These are phyloP conservation scores for Percopsis transmontana DNA, from an alignment of 2,113 vertebrate genomes.

Conservation along the genomic window DNA sequence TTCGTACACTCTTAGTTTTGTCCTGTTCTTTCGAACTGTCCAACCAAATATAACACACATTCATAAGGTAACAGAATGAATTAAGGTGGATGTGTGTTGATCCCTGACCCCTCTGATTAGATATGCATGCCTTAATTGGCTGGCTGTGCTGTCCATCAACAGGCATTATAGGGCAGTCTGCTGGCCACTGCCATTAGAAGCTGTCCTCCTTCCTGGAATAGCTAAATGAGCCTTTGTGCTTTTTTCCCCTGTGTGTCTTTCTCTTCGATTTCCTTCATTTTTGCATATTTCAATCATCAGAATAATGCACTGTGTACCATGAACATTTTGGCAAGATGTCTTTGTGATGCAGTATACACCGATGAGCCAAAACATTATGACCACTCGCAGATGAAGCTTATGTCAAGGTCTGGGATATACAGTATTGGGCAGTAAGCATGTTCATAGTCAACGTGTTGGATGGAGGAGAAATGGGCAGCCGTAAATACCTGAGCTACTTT, in stretches of 20 bases:
- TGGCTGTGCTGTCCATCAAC: slow-evolving; percentile 68
- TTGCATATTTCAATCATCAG: slow-evolving; percentile 10
- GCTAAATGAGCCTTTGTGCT: slow-evolving; percentile 33
- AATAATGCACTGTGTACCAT: too few relatives aligned
- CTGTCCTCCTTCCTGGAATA: slow-evolving; percentile 58
- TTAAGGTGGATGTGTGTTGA: slow-evolving; percentile 47
- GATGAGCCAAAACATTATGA: too few relatives aligned
- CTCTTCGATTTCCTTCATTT: slow-evolving; percentile 24
- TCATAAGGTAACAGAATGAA: slow-evolving; percentile 39
- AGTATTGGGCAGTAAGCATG: too few relatives aligned
- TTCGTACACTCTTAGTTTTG: too few relatives aligned
- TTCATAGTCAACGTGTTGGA: too few relatives aligned
- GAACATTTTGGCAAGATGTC: too few relatives aligned
- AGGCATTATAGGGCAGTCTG: slow-evolving; percentile 59
- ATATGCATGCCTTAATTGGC: slow-evolving; percentile 65
- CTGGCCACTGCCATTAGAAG: slow-evolving; percentile 48
- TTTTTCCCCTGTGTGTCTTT: slow-evolving; percentile 8
- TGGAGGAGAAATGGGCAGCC: too few relatives aligned
- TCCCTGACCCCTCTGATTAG: slow-evolving; percentile 64
- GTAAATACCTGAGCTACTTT: too few relatives aligned
- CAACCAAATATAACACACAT: slow-evolving; percentile 2
- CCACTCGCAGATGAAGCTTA: too few relatives aligned
- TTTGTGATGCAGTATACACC: too few relatives aligned
- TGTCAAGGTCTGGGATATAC: too few relatives aligned
- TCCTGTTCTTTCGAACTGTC: slow-evolving; percentile 2